Base-by-base conservation (phyloP, 2,113 vertebrate genomes). In the Gracilinanus agilis region DNA sequence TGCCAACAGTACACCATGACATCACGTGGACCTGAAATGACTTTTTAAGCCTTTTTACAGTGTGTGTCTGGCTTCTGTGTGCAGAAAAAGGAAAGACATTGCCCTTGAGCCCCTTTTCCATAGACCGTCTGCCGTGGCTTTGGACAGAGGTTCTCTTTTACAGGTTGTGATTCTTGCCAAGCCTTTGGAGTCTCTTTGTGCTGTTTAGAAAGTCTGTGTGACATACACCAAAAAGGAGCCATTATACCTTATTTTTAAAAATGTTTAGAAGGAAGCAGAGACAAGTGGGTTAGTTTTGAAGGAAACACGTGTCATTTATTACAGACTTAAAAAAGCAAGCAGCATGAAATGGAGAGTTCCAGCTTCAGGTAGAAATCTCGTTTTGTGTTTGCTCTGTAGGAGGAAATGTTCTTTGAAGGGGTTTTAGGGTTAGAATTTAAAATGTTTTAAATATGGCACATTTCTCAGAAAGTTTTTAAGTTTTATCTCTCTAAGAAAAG, bases 401-500 rank as follows among this genome's bases (percentile, higher is more conserved):
- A 19, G 61, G 16, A 75, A 83, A 83, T 83, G 34, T 21, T 40
- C 67, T 83, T 83, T 83, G n/a, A 7, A 0, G 16, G 67, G n/a
- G 23, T 40, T 83, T 83, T 83, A 8, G 19, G 67, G 23, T 40
- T 2, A 40, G n/a, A 40, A 23, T 21, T 40, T 40, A 6, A n/a
- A 83, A 40, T 40, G 67, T 40, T 49, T 49, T 83, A 83, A 83
- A 40, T 23, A 83, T 49, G 10, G 29, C 29, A 19, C 90, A 88
- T 95, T 12, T 0, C 3, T 27, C 54, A 75, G 67, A 40, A 19
- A 54, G 75, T 83, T 89, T n/a, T 83, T 88, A 34, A 16, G 53
- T 90, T 88, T 91, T 16, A 91, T 90, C 94, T 91, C 56, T 83
- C 23, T 83, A 83, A 58, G 44, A 92, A 93, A 88, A 92, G 58